Base-by-base conservation (phyloP, 2,113 vertebrate genomes). In the Strix aluco region DNA sequence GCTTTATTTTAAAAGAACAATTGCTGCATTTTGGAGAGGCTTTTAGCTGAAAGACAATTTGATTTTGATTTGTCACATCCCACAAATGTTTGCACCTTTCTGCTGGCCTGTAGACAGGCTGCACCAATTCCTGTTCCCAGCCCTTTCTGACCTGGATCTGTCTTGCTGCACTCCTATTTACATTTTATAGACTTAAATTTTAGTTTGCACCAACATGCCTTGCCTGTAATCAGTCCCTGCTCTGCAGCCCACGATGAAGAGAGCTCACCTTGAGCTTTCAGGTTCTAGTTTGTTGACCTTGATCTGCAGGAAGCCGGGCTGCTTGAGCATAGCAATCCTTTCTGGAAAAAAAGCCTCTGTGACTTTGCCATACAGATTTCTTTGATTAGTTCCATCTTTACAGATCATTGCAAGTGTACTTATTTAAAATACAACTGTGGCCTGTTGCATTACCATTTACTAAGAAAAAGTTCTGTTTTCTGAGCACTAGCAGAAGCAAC, bases 1-100 rank as follows among this genome's bases (percentile, higher is more conserved):
- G 49, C 57, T 94, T 75, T 71, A 59, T 82, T 34, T 89, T 81
- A 82, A 86, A 87, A 74, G 79, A 87, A 42, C 69, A 90, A 55
- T 93, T 92, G 79, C 82, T 86, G 91, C 40, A 75, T 93, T 95
- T 95, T 77, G n/a, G 38, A 0, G 0, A 72, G 19, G 40, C 51
- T 80, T 84, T 38, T 58, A 88, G 58, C 69, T 93, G 63, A 85
- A 49, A 72, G 85, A 77, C 30, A 26, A 77, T 96, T 82, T 66
- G 74, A 46, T 81, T 88, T 46, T 80, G 66, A 79, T 84, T 94
- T 92, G 17, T 58, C 72, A 57, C 75, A 71, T 97, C 86, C 81
- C 74, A 77, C 42, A 13, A 1, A 57, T 32, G 23, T 82, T 70
- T 85, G 55, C 51, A 30, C 44, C 87, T 81, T 84, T 5, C 2